Base-by-base conservation (phyloP, 2,888 invertebrate species). In the Octonoba sinensis region DNA sequence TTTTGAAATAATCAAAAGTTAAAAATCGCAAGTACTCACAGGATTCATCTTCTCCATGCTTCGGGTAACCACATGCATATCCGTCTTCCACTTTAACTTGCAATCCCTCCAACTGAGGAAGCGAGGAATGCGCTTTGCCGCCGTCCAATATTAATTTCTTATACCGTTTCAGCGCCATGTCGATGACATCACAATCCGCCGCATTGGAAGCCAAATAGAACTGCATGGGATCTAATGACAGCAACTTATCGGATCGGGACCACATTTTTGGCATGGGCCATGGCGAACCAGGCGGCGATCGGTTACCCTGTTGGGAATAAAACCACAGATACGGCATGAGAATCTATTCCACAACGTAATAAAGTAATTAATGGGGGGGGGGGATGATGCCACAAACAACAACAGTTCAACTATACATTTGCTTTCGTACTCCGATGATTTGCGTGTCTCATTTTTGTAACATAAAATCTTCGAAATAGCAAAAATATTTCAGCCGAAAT, bases 201-300 rank as follows among this genome's bases (percentile, higher is more conserved):
- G 86, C 49, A 44, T 85, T 84, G 1, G 86, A 71, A 8, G 70
- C 69, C 44, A 87, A 81, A 44, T 82, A 65, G 62, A 87, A 87
- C 4, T 66, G 70, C 36, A 60, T 57, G 0, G 85, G 85, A 65
- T 87, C 83, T 18, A 87, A 16, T 13, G 85, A 85, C 18, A 85
- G 69, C 12, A 84, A 36, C 2, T 64, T 49, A 2, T 74, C 20
- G 0, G 82, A 82, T 8, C 81, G 59, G 6, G 75, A 65, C 86
- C 86, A 86, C 46, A 73, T 51, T 59, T 85, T 85, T 8, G 88
- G 88, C 66, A 85, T 62, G 4, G 88, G 88, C 88, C 88, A 88
- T 66, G 87, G 87, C 15, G 86, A 84, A n/a, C 87, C 87, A 0
- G 87, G 87, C 6, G 85, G 70, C 46, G 87, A 84, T n/a, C 83